These are phyloP conservation scores for Sphaeridia pumilis DNA, from an alignment of 2,888 invertebrate genomes.

Conservation along the genomic window DNA sequence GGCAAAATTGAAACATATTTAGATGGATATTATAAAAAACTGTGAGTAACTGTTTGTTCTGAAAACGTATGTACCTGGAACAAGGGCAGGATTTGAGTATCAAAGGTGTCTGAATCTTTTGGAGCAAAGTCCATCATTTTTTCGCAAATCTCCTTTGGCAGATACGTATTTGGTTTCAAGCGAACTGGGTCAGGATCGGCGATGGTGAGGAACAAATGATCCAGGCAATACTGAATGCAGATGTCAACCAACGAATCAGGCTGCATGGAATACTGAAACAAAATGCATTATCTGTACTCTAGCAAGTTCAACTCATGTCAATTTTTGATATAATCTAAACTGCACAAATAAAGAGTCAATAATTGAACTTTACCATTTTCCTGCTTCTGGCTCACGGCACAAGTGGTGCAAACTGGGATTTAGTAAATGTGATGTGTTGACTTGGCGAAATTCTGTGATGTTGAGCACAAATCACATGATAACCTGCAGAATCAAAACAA, in stretches of 20 bases:
- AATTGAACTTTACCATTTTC: too few species aligned
- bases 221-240: constrained; percentile 45
- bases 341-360: too few species aligned
- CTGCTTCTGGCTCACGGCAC: too few species aligned
- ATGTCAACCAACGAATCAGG: constrained; percentile 52
- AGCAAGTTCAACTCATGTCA: neutral
- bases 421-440: too few species aligned
- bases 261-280: constrained; percentile 14
- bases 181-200: constrained; percentile 43
- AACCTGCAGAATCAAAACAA: too few species aligned
- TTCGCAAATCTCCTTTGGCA: constrained; percentile 63
- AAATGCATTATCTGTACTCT: too few species aligned
- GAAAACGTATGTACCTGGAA: constrained; percentile 21
- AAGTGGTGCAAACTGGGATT: too few species aligned
- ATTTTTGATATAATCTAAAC: neutral
- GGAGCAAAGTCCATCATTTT: constrained; percentile 47
- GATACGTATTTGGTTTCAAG: constrained; percentile 49
- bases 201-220: constrained; percentile 50
- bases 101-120: constrained; percentile 18
- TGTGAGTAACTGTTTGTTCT: neutral
- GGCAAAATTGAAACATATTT: constrained; percentile 20
- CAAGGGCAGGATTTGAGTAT: constrained; percentile 10
- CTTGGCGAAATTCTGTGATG: too few species aligned
- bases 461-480: too few species aligned
- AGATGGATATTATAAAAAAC: neutral